phyloP scores from a whole-genome alignment of 2,888 invertebrate genomes.

The Mythimna albipuncta region DNA sequence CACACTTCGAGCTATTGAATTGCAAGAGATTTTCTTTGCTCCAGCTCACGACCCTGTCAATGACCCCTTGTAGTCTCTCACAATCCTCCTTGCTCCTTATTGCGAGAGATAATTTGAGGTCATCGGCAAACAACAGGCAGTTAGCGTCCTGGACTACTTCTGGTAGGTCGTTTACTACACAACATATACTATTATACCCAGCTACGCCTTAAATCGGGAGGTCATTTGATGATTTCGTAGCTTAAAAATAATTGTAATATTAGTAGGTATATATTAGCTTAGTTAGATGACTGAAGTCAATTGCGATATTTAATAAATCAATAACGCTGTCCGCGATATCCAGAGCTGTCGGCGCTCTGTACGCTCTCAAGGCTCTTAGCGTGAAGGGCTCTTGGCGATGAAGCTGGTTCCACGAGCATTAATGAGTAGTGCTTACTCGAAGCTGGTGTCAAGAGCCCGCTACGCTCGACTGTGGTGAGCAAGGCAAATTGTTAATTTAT shows the following conservation, averaged over 20 bases:
- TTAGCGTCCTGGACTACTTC: no score
- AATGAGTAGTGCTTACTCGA: constrained; percentile 32
- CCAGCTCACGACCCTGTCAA: no score
- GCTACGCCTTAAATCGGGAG: no score
- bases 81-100: no score
- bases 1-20: no score
- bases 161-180: no score
- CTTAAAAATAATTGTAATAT: neutral
- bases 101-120: no score
- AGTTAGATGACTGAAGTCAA: neutral
- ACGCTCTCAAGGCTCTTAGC: neutral
- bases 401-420: constrained; percentile 12
- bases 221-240: no score
- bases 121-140: no score
- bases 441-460: constrained; percentile 6
- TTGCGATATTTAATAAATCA: constrained; percentile 20
- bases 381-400: constrained; percentile 25
- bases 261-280: neutral
- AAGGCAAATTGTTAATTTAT: constrained; percentile 10
- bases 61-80: no score
- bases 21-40: no score
- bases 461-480: constrained; percentile 3
- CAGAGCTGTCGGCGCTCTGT: neutral
- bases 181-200: no score
- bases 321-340: constrained; percentile 2